Conservation (phyloP, 2,888 invertebrate species). For the Stenichneumon culpator region DNA sequence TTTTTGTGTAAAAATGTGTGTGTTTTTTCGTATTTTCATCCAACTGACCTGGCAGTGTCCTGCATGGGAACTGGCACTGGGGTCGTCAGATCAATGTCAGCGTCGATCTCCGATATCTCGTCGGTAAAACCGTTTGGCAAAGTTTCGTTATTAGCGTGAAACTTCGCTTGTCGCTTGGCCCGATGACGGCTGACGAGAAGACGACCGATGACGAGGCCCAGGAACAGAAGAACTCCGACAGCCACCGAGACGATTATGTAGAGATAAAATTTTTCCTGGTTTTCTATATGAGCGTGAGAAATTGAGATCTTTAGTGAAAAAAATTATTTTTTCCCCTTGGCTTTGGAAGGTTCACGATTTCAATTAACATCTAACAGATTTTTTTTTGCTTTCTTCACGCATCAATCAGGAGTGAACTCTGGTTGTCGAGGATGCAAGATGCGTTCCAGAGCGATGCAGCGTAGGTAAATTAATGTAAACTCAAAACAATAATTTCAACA, state of each 20-base stretch:
- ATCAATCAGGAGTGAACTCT: conserved; percentile 11
- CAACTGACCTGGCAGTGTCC: conserved; percentile 80
- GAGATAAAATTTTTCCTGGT: conserved; percentile 92
- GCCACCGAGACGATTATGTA: conserved; percentile 93
- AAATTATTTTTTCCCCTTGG: background rate
- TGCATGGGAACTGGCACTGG: conserved; percentile 88
- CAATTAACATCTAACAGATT: conserved; percentile 8
- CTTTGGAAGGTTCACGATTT: background rate
- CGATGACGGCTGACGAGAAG: conserved; percentile 90
- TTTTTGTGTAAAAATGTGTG: background rate
- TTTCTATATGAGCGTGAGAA: conserved; percentile 87
- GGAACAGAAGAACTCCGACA: conserved; percentile 90
- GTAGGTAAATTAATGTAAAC: conserved; percentile 25
- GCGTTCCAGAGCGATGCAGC: conserved; percentile 61
- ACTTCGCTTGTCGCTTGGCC: conserved; percentile 89
- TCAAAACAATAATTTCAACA: conserved; percentile 8
- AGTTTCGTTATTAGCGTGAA: conserved; percentile 91
- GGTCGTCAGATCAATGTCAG: conserved; percentile 91
- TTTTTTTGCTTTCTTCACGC: conserved; percentile 22
- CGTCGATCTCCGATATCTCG: conserved; percentile 94
- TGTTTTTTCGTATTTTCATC: background rate
- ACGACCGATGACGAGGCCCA: conserved; percentile 90
- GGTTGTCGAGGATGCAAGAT: conserved; percentile 57
- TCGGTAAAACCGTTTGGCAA: conserved; percentile 94
- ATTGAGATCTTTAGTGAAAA: background rate